Evolutionary conservation across 2,113 vertebrate genomes (phyloP).

Genomic region (Eonycteris spelaea): DNA sequence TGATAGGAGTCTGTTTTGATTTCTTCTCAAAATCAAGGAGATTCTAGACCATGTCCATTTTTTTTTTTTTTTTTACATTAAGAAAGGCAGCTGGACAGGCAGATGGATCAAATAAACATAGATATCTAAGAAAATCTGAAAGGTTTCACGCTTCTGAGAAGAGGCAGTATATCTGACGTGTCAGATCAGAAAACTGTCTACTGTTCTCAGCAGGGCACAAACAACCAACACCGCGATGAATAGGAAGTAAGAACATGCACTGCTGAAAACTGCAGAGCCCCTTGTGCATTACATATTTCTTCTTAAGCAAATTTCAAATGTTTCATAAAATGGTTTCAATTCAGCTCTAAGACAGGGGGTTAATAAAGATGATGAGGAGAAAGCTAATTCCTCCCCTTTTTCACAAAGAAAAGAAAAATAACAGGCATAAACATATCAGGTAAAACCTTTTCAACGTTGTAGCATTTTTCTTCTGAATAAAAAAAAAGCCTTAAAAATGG

Average conservation of each 20-base stretch:
- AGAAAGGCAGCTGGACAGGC: not conserved
- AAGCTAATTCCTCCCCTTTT: not conserved
- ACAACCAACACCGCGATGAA: not conserved
- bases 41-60: not conserved
- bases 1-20: not conserved
- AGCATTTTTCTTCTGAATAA: slow-evolving; percentile 12
- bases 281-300: not conserved
- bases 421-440: not conserved
- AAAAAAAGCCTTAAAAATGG: not conserved
- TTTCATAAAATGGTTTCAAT: not conserved
- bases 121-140: not conserved
- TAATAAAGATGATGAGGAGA: not conserved
- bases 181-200: not conserved
- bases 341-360: not conserved
- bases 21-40: not conserved
- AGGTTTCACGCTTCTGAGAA: not conserved
- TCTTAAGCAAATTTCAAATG: not conserved
- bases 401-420: not conserved
- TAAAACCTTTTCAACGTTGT: not conserved
- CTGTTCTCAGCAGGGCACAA: not conserved
- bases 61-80: not conserved
- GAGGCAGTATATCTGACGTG: not conserved
- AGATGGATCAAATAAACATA: not conserved
- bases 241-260: not conserved
- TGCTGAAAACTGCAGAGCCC: not conserved